Evolutionary conservation across 2,113 vertebrate genomes (phyloP).

Genomic region (Myiagra hebetior): DNA sequence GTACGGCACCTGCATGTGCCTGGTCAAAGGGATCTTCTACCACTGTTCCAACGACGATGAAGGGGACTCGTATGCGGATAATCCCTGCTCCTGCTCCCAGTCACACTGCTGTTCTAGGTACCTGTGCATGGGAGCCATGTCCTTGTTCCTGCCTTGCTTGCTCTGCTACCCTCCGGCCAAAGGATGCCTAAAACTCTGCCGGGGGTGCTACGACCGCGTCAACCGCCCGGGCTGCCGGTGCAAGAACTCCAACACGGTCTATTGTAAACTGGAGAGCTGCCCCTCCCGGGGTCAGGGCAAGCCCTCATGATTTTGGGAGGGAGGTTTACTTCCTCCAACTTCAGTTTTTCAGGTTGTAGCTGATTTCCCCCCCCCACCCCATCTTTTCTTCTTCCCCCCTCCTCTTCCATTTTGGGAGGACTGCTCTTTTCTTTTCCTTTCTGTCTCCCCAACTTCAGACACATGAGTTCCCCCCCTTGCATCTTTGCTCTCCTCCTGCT

Average conservation of each 20-base stretch:
- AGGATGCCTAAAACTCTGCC: conserved; percentile 88
- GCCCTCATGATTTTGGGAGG: conserved; percentile 84
- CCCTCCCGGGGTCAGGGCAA: conserved; percentile 83
- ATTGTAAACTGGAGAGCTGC: conserved; percentile 96
- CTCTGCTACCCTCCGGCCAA: conserved; percentile 94
- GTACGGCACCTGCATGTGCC: conserved; percentile 95
- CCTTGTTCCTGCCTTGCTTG: conserved; percentile 89
- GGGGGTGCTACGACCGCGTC: conserved; percentile 87
- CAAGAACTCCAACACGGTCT: conserved; percentile 98
- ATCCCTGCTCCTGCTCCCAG: conserved; percentile 93
- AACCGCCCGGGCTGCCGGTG: conserved; percentile 93
- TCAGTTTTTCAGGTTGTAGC: conserved; percentile 70
- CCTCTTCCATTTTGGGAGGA: neutral
- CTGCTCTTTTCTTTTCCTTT: neutral
- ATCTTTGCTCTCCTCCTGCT: neutral
- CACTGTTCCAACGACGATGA: conserved; percentile 96
- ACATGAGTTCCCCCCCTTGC: conserved; percentile 66
- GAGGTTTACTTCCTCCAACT: conserved; percentile 38
- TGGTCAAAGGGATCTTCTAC: conserved; percentile 96
- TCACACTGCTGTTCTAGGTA: conserved; percentile 94
- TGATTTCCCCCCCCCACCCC: neutral
- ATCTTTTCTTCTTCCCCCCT: neutral
- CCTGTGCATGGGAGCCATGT: conserved; percentile 94
- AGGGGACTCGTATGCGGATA: conserved; percentile 92
- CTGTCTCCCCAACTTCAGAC: conserved; percentile 21